Percentiles rank a stretch among this genome's conserved stretches.
phyloP scores from a whole-genome alignment of 2,113 vertebrate genomes.

The Pteruthius melanotis region DNA sequence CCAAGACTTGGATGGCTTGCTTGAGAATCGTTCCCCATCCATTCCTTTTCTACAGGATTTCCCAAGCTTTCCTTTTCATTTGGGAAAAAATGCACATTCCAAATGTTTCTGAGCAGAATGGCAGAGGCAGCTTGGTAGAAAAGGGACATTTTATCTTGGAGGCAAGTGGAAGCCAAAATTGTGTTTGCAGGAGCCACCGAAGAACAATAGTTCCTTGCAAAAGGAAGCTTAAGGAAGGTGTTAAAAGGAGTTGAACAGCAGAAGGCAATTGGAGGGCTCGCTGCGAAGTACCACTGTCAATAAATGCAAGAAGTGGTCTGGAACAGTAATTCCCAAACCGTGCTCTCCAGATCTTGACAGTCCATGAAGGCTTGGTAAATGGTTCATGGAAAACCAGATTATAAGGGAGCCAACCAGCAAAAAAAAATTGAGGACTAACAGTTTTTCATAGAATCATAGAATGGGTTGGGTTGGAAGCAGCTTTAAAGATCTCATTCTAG shows the following conservation, averaged over 20 bases:
- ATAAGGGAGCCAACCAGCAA: not conserved
- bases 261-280: not conserved
- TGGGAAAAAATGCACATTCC: not conserved
- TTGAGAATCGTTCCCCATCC: conserved; percentile 4
- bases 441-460: not conserved
- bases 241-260: not conserved
- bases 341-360: not conserved
- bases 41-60: not conserved
- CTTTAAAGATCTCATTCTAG: not conserved
- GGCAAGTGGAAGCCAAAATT: not conserved
- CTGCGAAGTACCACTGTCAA: not conserved
- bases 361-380: not conserved
- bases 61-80: not conserved
- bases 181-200: not conserved
- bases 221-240: not conserved
- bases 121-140: not conserved
- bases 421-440: not conserved
- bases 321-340: not conserved
- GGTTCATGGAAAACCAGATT: not conserved
- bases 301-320: not conserved
- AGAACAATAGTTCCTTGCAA: not conserved
- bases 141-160: not conserved
- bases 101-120: not conserved
- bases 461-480: not conserved
- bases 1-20: not conserved